A percentile compares a stretch with the other conserved stretches of the same genome.
Evolutionary conservation across 2,797 vertebrate species (phyloP).

Genomic region (Molossus molossus): DNA sequence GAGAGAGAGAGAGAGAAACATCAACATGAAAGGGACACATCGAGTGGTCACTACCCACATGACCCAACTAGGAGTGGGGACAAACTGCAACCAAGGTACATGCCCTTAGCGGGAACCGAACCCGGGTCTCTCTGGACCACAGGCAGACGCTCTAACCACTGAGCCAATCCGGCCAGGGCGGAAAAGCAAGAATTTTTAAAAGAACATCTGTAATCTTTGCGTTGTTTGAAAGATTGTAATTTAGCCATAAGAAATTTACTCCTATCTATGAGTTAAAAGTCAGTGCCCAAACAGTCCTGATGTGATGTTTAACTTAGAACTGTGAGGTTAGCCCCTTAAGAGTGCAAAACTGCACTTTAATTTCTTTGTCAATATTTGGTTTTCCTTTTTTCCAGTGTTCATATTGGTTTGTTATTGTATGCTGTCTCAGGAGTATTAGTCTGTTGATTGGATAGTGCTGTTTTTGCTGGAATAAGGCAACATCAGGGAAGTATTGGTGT

Average conservation of each 20-base stretch:
- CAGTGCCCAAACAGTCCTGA: not conserved
- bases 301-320: constrained; percentile 8
- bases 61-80: too few relatives aligned
- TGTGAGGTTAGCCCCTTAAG: not conserved
- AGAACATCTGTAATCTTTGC: constrained; percentile 34
- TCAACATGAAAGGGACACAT: too few relatives aligned
- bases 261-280: not conserved
- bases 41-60: too few relatives aligned
- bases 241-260: constrained; percentile 17
- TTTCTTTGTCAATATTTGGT: constrained; percentile 53
- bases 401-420: not conserved
- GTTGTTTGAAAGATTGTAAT: constrained; percentile 43
- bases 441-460: not conserved
- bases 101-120: too few relatives aligned
- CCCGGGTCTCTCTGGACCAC: too few relatives aligned
- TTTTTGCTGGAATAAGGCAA: constrained; percentile 66
- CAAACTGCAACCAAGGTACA: too few relatives aligned
- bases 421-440: constrained; percentile 51
- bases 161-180: too few relatives aligned
- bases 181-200: not conserved
- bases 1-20: too few relatives aligned
- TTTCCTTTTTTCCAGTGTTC: not conserved
- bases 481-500: constrained; percentile 44
- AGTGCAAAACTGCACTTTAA: constrained; percentile 50
- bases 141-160: too few relatives aligned